A percentile compares a stretch with the other conserved stretches of the same genome.
Evolutionary conservation across 2,797 vertebrate species (phyloP).

Genomic region (Periophthalmus magnuspinnatus): DNA sequence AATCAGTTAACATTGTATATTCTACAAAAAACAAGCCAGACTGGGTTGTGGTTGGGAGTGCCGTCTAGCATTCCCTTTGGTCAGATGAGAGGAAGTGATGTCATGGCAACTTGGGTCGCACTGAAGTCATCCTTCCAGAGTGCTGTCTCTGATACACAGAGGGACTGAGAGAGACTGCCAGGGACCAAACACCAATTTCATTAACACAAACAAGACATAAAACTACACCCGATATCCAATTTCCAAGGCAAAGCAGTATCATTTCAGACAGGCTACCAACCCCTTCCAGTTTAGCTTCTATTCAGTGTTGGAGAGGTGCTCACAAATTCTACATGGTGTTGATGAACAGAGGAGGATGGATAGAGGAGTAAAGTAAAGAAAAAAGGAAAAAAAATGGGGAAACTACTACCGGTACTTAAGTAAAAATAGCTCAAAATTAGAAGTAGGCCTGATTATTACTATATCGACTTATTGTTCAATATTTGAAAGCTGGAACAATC

Average conservation of each 20-base stretch:
- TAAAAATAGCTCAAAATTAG: too few species aligned
- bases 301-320: not conserved
- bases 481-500: too few species aligned
- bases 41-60: conserved; percentile 34
- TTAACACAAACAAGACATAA: conserved; percentile 23
- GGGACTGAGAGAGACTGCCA: conserved; percentile 32
- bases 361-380: too few species aligned
- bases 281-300: conserved; percentile 5
- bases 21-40: not conserved
- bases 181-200: conserved; percentile 39
- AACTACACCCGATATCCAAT: conserved; percentile 31
- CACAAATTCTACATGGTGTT: not conserved
- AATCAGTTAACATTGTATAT: not conserved
- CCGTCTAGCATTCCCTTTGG: conserved; percentile 53
- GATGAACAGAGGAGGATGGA: too few species aligned
- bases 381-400: too few species aligned
- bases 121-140: conserved; percentile 49
- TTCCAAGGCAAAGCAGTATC: conserved; percentile 23
- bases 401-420: too few species aligned
- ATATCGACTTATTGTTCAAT: too few species aligned
- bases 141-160: conserved; percentile 48
- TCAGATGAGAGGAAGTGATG: conserved; percentile 56
- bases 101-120: conserved; percentile 47
- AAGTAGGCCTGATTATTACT: too few species aligned
- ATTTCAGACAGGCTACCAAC: conserved; percentile 11